Conservation (phyloP, 2,888 invertebrate species). For the Diarsia dahlii region DNA sequence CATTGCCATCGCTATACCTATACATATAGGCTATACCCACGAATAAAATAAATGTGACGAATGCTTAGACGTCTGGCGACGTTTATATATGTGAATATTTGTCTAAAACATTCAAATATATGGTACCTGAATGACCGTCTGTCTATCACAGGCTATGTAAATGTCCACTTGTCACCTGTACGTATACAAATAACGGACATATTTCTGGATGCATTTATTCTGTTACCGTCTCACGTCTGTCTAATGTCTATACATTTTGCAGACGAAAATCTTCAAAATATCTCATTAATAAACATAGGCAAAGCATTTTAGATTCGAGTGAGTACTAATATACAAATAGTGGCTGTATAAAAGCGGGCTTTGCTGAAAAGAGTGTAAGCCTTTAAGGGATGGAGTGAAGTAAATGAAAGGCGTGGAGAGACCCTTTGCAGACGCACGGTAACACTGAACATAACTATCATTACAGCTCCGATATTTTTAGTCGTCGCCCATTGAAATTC, state of each 20-base stretch:
- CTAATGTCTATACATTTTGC: conserved; percentile 1
- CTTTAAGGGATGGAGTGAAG: conserved; percentile 52
- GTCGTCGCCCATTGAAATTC: conserved; percentile 55
- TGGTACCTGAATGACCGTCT: conserved; percentile 50
- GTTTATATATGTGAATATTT: conserved; percentile 45
- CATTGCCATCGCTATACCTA: conserved; percentile 28
- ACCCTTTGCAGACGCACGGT: conserved; percentile 51
- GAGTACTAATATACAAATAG: conserved; percentile 58
- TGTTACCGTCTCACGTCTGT: neutral
- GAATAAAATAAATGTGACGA: conserved; percentile 38
- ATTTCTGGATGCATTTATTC: conserved; percentile 31
- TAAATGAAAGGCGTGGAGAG: conserved; percentile 64
- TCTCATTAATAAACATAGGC: conserved; percentile 23
- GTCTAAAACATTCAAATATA: conserved; percentile 54
- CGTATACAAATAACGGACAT: conserved; percentile 8
- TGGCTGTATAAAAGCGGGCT: conserved; percentile 40
- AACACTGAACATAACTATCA: conserved; percentile 38
- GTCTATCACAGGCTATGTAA: conserved; percentile 53
- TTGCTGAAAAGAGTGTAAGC: conserved; percentile 58
- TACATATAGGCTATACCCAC: neutral
- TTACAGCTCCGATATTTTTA: conserved; percentile 61
- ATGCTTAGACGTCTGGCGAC: conserved; percentile 30
- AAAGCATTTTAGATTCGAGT: conserved; percentile 27
- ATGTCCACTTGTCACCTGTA: conserved; percentile 52
- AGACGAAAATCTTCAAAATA: conserved; percentile 12